Base-by-base conservation (phyloP, 2,888 invertebrate species). In the Dicroscelio sp. region DNA sequence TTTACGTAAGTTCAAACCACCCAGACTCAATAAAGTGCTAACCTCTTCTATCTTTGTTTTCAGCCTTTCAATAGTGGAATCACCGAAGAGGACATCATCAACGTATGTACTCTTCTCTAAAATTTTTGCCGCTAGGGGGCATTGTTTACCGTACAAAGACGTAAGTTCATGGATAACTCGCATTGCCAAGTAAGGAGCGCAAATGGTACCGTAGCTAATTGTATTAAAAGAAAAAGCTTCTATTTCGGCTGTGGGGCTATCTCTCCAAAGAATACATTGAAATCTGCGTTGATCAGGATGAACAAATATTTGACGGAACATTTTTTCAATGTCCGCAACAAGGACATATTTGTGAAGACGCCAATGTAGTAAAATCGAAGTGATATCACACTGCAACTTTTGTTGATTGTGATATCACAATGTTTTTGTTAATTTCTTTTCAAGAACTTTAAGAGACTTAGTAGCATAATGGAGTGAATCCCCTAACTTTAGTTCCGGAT, bases 201-300 rank as follows among this genome's bases (percentile, higher is more conserved):
- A 67, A 1, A 3, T 35, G 4, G 67, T 67, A 20, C 67, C 67
- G 23, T 67, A 67, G 1, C 35, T 67, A 4, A 67, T 23, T 10
- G 67, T 67, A n/a, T n/a, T n/a, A n/a, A n/a, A n/a, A n/a, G n/a
- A n/a, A n/a, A n/a, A n/a, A n/a, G n/a, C n/a, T n/a, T n/a, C n/a
- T n/a, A n/a, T n/a, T n/a, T n/a, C n/a, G n/a, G n/a, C n/a, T n/a
- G n/a, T n/a, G n/a, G n/a, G n/a, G n/a, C n/a, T 33, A 30, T 35
- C 35, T 33, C 38, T 33, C 67, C 67, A 67, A 17, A 67, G 23
- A 38, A 67, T 67, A 23, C 67, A 67, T 14, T 67, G 67, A 10
- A 67, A 20, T 5, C 23, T 67, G 5, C 67, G 67, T 10, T 67
- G 30, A 17, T 67, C 67, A 1, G 67, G 67, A 23, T 67, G 38